A percentile compares a stretch with the other conserved stretches of the same genome.
Conservation (phyloP, 2,888 invertebrate genomes). For the Zaprionus obscuricornis region DNA sequence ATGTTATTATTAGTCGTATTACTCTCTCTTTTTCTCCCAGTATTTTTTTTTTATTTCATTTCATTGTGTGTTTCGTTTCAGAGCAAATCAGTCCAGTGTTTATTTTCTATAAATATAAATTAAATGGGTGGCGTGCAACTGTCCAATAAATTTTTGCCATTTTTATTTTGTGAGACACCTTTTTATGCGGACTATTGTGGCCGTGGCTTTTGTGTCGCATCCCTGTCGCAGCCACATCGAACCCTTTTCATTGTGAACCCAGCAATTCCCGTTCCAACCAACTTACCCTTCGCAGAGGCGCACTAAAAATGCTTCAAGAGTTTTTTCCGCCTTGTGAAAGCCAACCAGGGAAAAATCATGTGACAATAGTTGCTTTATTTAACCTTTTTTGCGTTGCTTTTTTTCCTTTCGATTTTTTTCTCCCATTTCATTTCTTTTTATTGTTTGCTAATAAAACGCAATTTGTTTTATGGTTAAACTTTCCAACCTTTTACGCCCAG, state of each 20-base stretch:
- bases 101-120: constrained; percentile 78
- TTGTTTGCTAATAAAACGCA: constrained; percentile 69
- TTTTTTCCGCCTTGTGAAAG: constrained; percentile 16
- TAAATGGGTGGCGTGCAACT: constrained; percentile 80
- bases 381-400: constrained; percentile 23
- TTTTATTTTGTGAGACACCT: constrained; percentile 71
- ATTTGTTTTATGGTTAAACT: constrained; percentile 65
- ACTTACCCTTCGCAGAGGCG: constrained; percentile 8
- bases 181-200: constrained; percentile 63
- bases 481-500: no score
- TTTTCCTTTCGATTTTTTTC: constrained; percentile 3
- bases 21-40: constrained; percentile 14
- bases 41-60: constrained; percentile 5
- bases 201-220: constrained; percentile 48
- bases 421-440: constrained; percentile 19
- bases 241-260: constrained; percentile 72
- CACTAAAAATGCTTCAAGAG: constrained; percentile 19
- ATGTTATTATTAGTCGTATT: constrained; percentile 16
- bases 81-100: constrained; percentile 57
- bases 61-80: constrained; percentile 16
- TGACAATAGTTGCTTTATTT: constrained; percentile 73
- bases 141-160: constrained; percentile 81
- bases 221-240: constrained; percentile 58
- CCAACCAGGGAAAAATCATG: constrained; percentile 47
- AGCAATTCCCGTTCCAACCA: constrained; percentile 40